phyloP scores from a whole-genome alignment of 2,797 vertebrate genomes.

The Acanthurus tractus region DNA sequence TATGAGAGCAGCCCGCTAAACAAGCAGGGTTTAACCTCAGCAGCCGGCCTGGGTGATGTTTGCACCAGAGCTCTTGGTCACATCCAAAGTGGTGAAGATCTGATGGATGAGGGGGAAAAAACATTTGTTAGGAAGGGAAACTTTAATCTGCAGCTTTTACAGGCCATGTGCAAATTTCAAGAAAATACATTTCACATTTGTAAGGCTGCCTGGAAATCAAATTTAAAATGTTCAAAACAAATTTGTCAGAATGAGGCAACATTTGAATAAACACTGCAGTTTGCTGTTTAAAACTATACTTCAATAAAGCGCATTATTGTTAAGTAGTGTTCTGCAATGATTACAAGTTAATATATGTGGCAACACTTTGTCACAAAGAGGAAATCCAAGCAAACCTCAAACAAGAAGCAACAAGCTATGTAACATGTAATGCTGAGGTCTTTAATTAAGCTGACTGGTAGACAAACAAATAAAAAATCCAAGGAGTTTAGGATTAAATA shows the following conservation, averaged over 20 bases:
- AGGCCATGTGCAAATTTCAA: not conserved
- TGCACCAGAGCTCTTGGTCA: constrained; percentile 92
- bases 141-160: not conserved
- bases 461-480: not conserved
- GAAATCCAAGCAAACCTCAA: constrained; percentile 34
- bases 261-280: not conserved
- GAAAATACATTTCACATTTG: not conserved
- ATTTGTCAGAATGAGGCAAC: not conserved
- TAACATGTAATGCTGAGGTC: constrained; percentile 22
- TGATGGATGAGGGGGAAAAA: constrained; percentile 56
- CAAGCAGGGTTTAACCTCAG: constrained; percentile 98
- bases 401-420: constrained; percentile 19
- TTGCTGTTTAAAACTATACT: not conserved
- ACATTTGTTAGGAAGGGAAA: not conserved
- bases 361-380: not conserved
- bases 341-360: not conserved
- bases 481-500: constrained; percentile 7
- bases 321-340: not conserved
- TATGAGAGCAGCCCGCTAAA: constrained; percentile 83
- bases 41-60: constrained; percentile 91
- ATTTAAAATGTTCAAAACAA: not conserved
- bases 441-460: constrained; percentile 18
- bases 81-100: constrained; percentile 94
- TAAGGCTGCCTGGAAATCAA: not conserved
- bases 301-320: not conserved